Conservation (phyloP, 2,888 invertebrate species). For the Phalangium opilio region DNA sequence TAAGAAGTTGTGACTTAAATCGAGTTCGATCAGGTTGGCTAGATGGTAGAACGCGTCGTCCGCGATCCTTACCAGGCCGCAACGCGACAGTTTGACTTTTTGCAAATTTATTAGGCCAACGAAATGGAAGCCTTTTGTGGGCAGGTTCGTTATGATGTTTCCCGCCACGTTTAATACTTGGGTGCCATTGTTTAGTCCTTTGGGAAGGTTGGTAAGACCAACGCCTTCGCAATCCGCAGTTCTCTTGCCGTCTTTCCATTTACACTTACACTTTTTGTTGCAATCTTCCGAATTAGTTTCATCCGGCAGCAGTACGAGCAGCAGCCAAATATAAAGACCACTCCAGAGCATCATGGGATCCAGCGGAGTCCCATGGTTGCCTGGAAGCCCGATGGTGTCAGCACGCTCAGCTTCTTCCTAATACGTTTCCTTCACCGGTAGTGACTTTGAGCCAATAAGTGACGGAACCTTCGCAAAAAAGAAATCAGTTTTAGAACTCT, state of each 20-base stretch:
- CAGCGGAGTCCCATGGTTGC: too few species aligned
- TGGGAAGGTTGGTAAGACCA: constrained; percentile 15
- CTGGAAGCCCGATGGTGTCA: too few species aligned
- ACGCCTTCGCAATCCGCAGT: constrained; percentile 19
- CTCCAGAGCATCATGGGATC: background rate
- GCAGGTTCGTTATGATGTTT: constrained; percentile 15
- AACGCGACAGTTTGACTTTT: constrained; percentile 16
- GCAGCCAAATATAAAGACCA: background rate
- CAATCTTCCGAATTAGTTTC: constrained; percentile 9
- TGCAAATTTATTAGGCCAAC: constrained; percentile 19
- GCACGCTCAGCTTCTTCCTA: too few species aligned
- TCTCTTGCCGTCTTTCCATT: constrained; percentile 21
- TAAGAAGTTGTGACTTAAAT: constrained; percentile 19
- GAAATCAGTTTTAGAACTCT: too few species aligned
- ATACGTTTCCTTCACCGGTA: too few species aligned
- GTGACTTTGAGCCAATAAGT: too few species aligned
- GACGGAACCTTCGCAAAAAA: too few species aligned
- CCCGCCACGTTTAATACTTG: constrained; percentile 20
- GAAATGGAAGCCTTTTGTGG: constrained; percentile 16
- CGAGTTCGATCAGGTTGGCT: constrained; percentile 21
- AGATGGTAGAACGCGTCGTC: constrained; percentile 19
- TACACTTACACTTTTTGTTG: constrained; percentile 18
- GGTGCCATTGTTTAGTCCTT: constrained; percentile 16
- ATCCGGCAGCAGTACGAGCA: too few species aligned
- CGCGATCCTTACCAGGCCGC: constrained; percentile 16